Conservation (phyloP, 2,888 invertebrate genomes). For the Amiota minor region DNA sequence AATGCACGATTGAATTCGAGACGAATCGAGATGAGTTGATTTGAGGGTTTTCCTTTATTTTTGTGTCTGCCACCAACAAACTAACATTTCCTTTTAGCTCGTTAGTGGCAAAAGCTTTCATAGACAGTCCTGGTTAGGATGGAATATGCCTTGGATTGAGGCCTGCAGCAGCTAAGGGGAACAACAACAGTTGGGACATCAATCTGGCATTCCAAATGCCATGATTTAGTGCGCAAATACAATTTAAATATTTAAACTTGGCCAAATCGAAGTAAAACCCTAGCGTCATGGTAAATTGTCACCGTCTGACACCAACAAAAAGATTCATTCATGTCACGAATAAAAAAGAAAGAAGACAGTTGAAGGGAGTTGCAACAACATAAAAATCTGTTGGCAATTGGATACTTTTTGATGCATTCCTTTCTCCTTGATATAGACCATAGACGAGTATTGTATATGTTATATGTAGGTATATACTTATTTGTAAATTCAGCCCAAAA, state of each 20-base stretch:
- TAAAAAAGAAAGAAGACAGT: conserved; percentile 7
- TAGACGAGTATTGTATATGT: too few species aligned
- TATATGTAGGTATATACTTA: background rate
- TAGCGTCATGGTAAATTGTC: conserved; percentile 47
- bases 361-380: conserved; percentile 3
- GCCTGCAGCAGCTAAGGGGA: conserved; percentile 40
- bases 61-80: conserved; percentile 3
- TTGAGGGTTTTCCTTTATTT: background rate
- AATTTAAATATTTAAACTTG: conserved; percentile 66
- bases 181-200: background rate
- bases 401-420: background rate
- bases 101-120: conserved; percentile 9
- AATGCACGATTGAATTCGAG: conserved; percentile 62
- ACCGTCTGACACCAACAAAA: conserved; percentile 42
- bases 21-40: conserved; percentile 30
- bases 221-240: conserved; percentile 55
- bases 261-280: conserved; percentile 17
- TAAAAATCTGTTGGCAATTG: conserved; percentile 25
- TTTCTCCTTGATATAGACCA: too few species aligned
- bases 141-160: conserved; percentile 12
- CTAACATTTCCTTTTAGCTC: conserved; percentile 26
- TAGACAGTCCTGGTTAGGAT: too few species aligned
- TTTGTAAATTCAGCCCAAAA: conserved; percentile 60
- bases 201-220: conserved; percentile 26
- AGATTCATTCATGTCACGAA: conserved; percentile 11